These are phyloP conservation scores for Coelinius sp. DNA, from an alignment of 2,888 invertebrate species.

Conservation along the genomic window DNA sequence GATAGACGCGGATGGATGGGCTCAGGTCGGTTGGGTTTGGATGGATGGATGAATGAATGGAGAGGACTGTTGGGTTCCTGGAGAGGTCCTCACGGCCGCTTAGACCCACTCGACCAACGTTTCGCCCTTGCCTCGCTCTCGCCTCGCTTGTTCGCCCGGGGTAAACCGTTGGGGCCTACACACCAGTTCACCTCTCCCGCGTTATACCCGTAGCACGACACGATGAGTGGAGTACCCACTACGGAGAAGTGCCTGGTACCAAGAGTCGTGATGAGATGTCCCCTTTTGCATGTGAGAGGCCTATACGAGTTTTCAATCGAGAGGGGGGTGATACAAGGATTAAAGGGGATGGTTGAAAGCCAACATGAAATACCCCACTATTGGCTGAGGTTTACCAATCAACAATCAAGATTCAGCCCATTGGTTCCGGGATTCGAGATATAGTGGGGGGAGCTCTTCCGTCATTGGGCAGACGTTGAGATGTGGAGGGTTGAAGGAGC, in stretches of 20 bases:
- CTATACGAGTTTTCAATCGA: conserved; percentile 49
- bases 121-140: conserved; percentile 42
- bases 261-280: conserved; percentile 70
- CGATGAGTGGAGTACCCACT: conserved; percentile 70
- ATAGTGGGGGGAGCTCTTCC: neutral
- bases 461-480: neutral
- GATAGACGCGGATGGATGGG: conserved; percentile 59
- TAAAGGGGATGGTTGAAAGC: conserved; percentile 21
- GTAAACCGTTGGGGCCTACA: conserved; percentile 56
- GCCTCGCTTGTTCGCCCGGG: conserved; percentile 58
- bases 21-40: conserved; percentile 48
- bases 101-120: conserved; percentile 69
- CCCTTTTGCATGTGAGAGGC: conserved; percentile 68
- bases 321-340: conserved; percentile 46
- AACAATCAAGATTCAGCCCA: neutral
- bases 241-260: conserved; percentile 70
- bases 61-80: conserved; percentile 70
- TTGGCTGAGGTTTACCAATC: conserved; percentile 39
- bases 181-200: conserved; percentile 37
- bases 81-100: conserved; percentile 71
- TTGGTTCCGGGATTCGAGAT: neutral
- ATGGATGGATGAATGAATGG: conserved; percentile 64
- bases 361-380: conserved; percentile 37
- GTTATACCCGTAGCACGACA: conserved; percentile 66
- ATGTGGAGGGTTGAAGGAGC: conserved; percentile 33